Percentiles rank a stretch among this genome's conserved stretches.
phyloP scores from a whole-genome alignment of 2,888 invertebrate genomes.

The Rotaria sp. region DNA sequence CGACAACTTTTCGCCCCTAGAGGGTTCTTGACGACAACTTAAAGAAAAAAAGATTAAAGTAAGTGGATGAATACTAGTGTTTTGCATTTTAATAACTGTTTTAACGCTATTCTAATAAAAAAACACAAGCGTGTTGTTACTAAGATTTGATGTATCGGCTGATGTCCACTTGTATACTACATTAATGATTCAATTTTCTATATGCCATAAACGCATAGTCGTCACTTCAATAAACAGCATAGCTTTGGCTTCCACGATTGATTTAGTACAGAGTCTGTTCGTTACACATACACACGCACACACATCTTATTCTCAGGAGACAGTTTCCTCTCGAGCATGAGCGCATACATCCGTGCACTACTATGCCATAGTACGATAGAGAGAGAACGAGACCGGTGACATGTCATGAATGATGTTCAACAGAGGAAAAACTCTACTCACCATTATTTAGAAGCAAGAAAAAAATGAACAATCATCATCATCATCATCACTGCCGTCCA shows the following conservation, averaged over 20 bases:
- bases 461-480: background rate
- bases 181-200: background rate
- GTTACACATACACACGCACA: background rate
- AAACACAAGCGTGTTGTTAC: background rate
- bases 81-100: no score
- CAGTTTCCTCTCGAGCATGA: background rate
- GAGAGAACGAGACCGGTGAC: background rate
- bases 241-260: background rate
- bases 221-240: background rate
- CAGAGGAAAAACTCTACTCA: background rate
- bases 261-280: background rate
- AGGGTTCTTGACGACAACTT: background rate
- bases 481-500: background rate
- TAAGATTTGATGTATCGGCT: background rate
- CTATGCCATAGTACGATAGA: background rate
- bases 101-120: background rate
- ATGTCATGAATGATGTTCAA: constrained; percentile 15
- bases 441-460: background rate
- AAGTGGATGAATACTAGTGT: background rate
- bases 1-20: background rate
- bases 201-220: background rate
- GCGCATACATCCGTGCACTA: background rate
- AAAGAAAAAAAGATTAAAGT: background rate
- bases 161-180: background rate
- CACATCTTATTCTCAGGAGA: background rate